Conservation (phyloP, 2,888 invertebrate genomes). For the Orgyia antiqua region DNA sequence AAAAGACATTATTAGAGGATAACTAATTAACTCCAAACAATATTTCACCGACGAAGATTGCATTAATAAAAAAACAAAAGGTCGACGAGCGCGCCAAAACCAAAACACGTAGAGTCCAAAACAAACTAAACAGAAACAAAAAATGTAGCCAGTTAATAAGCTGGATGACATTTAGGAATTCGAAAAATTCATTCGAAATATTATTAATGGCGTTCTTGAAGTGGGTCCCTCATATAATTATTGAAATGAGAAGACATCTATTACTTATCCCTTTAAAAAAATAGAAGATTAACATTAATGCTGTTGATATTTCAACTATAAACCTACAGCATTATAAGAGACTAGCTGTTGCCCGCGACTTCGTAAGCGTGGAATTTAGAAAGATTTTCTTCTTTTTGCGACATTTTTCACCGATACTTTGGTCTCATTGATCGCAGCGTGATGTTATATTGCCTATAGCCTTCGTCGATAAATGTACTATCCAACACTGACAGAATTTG, state of each 20-base stretch:
- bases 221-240: slow-evolving; percentile 53
- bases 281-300: no score
- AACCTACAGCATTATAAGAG: no score
- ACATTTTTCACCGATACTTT: no score
- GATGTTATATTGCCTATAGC: no score
- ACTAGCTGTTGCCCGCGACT: no score
- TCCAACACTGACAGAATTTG: no score
- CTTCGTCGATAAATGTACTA: no score
- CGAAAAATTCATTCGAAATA: slow-evolving; percentile 71
- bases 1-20: slow-evolving; percentile 54
- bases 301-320: slow-evolving; percentile 11
- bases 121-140: slow-evolving; percentile 72
- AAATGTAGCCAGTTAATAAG: slow-evolving; percentile 76
- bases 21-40: slow-evolving; percentile 75
- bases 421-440: no score
- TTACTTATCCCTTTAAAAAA: slow-evolving; percentile 55
- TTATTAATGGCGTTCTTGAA: slow-evolving; percentile 71
- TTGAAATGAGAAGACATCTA: slow-evolving; percentile 64
- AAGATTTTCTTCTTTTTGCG: no score
- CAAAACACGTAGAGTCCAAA: slow-evolving; percentile 68
- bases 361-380: no score
- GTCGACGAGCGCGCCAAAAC: slow-evolving; percentile 75
- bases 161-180: slow-evolving; percentile 78
- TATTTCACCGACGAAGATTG: slow-evolving; percentile 69
- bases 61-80: slow-evolving; percentile 72